These are phyloP conservation scores for Gymnoscopelus microlampas DNA, from an alignment of 2,797 vertebrate genomes.

Conservation along the genomic window DNA sequence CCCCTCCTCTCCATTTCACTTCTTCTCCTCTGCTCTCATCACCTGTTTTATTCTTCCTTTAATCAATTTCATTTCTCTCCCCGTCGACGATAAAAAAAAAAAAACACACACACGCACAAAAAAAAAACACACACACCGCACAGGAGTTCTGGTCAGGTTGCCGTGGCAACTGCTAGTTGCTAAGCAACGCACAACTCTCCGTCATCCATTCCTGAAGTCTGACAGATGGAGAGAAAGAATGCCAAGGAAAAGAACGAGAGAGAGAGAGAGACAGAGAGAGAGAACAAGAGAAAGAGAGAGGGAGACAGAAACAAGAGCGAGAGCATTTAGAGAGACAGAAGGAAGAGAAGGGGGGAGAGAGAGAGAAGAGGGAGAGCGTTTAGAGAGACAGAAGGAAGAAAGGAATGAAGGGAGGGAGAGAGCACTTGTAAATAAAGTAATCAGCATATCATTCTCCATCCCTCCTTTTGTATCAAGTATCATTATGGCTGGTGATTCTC, in stretches of 20 bases:
- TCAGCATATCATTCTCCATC: no score
- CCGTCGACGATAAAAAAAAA: no score
- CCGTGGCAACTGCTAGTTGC: slow-evolving; percentile 82
- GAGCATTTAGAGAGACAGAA: not conserved
- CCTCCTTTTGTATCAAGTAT: no score
- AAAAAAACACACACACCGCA: slow-evolving; percentile 31
- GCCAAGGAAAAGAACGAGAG: slow-evolving; percentile 32
- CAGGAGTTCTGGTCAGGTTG: slow-evolving; percentile 74
- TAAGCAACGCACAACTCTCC: slow-evolving; percentile 85
- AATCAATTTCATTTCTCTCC: no score
- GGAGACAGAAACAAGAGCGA: slow-evolving; percentile 1
- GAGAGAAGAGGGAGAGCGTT: not conserved
- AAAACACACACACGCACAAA: no score
- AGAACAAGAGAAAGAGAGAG: slow-evolving; percentile 8
- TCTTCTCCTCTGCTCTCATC: not conserved
- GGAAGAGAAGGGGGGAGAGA: not conserved
- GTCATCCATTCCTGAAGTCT: slow-evolving; percentile 86
- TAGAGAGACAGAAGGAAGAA: slow-evolving; percentile 9
- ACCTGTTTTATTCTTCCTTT: no score
- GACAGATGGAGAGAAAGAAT: slow-evolving; percentile 75
- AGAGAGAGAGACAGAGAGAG: slow-evolving; percentile 5
- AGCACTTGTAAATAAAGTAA: no score
- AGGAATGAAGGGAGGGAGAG: not conserved
- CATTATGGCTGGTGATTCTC: no score
- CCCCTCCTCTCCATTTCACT: not conserved